These are phyloP conservation scores for Orientallactaga sibirica DNA, from an alignment of 2,797 vertebrate species.

Conservation along the genomic window DNA sequence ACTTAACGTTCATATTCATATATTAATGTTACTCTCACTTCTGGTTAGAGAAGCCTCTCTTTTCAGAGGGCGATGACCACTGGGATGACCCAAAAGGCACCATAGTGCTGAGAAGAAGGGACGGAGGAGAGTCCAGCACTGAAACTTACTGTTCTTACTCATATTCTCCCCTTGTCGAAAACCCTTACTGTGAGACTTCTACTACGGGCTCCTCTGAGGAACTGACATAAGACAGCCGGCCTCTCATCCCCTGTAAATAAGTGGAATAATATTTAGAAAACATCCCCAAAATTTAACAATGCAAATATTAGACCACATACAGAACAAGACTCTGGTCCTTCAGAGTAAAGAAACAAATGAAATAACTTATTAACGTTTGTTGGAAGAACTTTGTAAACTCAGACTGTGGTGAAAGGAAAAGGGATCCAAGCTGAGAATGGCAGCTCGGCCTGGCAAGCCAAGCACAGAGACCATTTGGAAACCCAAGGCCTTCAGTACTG, in stretches of 20 bases:
- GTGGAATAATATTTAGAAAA: background rate
- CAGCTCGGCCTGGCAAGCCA: background rate
- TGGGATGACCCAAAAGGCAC: no score
- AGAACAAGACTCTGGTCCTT: background rate
- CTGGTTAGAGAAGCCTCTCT: no score
- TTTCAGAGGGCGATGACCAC: no score
- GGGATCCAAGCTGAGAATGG: background rate
- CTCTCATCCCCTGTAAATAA: background rate
- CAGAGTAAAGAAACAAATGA: background rate
- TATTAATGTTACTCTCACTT: no score
- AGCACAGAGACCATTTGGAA: background rate
- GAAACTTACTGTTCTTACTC: no score
- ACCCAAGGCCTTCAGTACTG: background rate
- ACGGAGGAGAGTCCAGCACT: no score
- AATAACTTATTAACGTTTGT: background rate
- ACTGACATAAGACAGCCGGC: background rate
- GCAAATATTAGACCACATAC: background rate
- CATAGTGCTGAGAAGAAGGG: no score
- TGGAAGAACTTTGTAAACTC: background rate
- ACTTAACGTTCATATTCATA: no score
- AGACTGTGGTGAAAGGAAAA: background rate
- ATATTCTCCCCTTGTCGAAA: background rate
- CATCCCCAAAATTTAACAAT: background rate
- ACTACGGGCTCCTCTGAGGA: background rate
- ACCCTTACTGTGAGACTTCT: background rate